A percentile compares a stretch with the other conserved stretches of the same genome.
These are phyloP conservation scores for Mythimna pallens DNA, from an alignment of 2,888 invertebrate species.

Conservation along the genomic window DNA sequence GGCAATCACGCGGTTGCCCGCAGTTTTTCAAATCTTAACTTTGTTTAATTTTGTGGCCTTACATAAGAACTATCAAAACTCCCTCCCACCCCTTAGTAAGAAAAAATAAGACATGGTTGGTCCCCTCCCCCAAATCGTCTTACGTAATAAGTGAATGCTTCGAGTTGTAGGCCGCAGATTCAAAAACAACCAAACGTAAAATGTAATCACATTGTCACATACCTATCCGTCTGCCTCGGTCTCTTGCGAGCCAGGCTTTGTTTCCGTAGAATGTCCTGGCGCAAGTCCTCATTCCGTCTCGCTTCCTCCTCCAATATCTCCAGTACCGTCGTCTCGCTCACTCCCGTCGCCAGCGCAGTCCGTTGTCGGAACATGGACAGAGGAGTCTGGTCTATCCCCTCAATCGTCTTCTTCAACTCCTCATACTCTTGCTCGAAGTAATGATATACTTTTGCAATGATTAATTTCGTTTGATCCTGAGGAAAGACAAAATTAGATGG, in stretches of 20 bases:
- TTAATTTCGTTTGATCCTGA: conserved; percentile 21
- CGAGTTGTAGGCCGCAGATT: too few species aligned
- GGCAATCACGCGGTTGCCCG: too few species aligned
- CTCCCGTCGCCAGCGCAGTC: conserved; percentile 27
- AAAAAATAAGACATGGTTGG: too few species aligned
- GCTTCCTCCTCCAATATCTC: conserved; percentile 28
- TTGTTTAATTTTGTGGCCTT: too few species aligned
- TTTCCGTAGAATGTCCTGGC: too few species aligned
- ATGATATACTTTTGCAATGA: conserved; percentile 30
- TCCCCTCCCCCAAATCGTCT: too few species aligned
- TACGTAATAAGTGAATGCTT: too few species aligned
- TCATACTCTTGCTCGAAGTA: conserved; percentile 43
- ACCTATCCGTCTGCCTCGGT: not conserved
- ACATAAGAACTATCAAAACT: too few species aligned
- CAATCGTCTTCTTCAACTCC: conserved; percentile 15
- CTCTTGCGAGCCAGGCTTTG: not conserved
- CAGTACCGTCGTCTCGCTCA: conserved; percentile 14
- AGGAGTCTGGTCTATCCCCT: conserved; percentile 20
- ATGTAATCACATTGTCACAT: too few species aligned
- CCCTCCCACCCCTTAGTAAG: too few species aligned
- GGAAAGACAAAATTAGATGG: not conserved
- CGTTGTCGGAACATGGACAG: conserved; percentile 19
- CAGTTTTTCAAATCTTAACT: too few species aligned
- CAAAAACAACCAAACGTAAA: too few species aligned
- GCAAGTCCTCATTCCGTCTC: not conserved